phyloP scores from a whole-genome alignment of 2,113 vertebrate species.

The Felis chaus region DNA sequence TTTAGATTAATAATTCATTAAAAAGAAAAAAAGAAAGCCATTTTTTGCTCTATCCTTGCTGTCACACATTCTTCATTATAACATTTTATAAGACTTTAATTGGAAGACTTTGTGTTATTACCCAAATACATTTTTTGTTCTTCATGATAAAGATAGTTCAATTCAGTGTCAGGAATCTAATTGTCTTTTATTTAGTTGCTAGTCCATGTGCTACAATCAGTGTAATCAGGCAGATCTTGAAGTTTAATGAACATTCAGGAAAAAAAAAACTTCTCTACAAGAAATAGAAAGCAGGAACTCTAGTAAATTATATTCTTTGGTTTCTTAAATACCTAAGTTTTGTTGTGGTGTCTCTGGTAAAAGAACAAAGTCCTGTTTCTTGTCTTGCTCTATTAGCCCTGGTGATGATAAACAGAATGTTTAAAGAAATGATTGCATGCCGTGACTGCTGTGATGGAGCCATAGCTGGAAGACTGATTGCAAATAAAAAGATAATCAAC shows the following conservation, averaged over 20 bases:
- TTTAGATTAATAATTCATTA: neutral
- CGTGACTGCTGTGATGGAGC: neutral
- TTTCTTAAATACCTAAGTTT: neutral
- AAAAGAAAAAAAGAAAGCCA: neutral
- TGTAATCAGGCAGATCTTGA: neutral
- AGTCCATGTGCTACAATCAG: neutral
- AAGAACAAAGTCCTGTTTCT: neutral
- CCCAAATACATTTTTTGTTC: neutral
- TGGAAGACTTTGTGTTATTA: neutral
- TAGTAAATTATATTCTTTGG: neutral
- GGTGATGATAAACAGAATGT: neutral
- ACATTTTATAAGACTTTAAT: neutral
- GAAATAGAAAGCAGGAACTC: neutral
- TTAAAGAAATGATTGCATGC: neutral
- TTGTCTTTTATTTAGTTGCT: neutral
- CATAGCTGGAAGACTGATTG: neutral
- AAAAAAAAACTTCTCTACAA: neutral
- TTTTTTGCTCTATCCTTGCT: neutral
- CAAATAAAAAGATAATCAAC: neutral
- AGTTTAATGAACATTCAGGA: neutral
- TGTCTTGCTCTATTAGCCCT: neutral
- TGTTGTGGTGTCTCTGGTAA: neutral
- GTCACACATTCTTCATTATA: neutral
- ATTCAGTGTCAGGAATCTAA: neutral
- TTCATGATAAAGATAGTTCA: neutral